A percentile compares a stretch with the other conserved stretches of the same genome.
Evolutionary conservation across 2,888 invertebrate species (phyloP).

Genomic region (Pegoplata infirma): DNA sequence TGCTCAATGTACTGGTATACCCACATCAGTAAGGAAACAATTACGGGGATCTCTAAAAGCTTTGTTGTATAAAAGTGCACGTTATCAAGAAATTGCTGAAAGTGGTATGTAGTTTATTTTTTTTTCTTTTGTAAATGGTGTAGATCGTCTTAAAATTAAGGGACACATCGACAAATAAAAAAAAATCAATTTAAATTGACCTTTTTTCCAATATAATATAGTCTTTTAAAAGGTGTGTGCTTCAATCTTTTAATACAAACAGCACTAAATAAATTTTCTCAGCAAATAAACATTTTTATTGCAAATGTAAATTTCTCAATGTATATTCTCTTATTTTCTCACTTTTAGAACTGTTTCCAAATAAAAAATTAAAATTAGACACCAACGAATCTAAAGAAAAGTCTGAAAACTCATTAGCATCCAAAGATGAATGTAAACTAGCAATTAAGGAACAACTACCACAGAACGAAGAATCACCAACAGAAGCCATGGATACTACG

Average conservation of each 20-base stretch:
- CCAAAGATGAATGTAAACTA: conserved; percentile 55
- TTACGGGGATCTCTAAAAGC: conserved; percentile 75
- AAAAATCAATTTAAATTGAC: no score
- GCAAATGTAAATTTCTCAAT: no score
- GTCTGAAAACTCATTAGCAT: conserved; percentile 43
- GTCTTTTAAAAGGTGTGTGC: no score
- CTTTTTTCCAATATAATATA: no score
- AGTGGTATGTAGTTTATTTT: conserved; percentile 67
- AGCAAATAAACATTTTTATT: no score
- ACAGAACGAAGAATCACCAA: conserved; percentile 25
- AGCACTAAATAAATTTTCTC: no score
- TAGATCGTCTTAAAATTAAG: background rate
- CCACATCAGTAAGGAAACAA: conserved; percentile 76
- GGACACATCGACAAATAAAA: no score
- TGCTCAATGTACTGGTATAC: conserved; percentile 77
- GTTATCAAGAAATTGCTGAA: conserved; percentile 73
- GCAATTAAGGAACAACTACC: conserved; percentile 26
- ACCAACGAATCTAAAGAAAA: conserved; percentile 63
- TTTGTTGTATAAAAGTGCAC: conserved; percentile 73
- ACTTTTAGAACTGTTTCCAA: conserved; percentile 68
- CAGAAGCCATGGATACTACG: conserved; percentile 40
- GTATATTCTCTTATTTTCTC: no score
- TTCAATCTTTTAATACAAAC: no score
- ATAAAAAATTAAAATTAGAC: conserved; percentile 70
- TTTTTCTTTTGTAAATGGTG: background rate